phyloP scores from a whole-genome alignment of 2,888 invertebrate genomes.

The Crematogaster levior region DNA sequence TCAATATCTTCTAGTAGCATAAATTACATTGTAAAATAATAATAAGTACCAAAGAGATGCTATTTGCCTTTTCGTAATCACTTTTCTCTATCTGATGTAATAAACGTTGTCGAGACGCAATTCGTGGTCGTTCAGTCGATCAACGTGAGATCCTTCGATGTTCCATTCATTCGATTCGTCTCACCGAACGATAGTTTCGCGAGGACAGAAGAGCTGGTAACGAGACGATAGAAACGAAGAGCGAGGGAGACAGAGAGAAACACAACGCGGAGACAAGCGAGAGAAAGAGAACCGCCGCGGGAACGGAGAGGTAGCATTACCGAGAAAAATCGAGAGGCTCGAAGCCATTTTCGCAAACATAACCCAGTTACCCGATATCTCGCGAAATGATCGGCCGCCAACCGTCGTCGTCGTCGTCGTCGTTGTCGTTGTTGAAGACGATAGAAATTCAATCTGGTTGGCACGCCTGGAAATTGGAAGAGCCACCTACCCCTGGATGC shows the following conservation, averaged over 20 bases:
- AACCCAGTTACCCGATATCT: constrained; percentile 81
- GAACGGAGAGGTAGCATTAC: constrained; percentile 66
- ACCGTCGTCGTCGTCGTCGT: constrained; percentile 59
- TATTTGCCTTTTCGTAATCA: constrained; percentile 23
- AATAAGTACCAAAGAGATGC: not conserved
- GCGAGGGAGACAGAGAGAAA: not conserved
- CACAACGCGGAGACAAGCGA: not conserved
- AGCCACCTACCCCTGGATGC: constrained; percentile 74
- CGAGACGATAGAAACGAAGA: constrained; percentile 29
- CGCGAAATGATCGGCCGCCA: constrained; percentile 80
- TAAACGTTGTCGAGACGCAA: constrained; percentile 46
- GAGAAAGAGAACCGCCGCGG: constrained; percentile 8
- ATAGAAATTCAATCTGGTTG: constrained; percentile 84
- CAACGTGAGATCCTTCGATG: constrained; percentile 59
- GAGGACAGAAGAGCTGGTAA: constrained; percentile 16
- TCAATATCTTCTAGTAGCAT: not conserved
- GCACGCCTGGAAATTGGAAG: constrained; percentile 82
- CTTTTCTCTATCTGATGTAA: constrained; percentile 34
- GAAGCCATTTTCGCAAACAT: constrained; percentile 79
- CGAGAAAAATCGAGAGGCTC: constrained; percentile 73
- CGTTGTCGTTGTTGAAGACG: constrained; percentile 70
- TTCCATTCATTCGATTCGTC: constrained; percentile 65
- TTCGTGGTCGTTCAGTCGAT: constrained; percentile 56
- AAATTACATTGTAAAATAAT: not conserved
- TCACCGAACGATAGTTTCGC: constrained; percentile 34